A percentile compares a stretch with the other conserved stretches of the same genome.
Conservation (phyloP, 2,797 vertebrate species). For the Sebastes vulpes region DNA sequence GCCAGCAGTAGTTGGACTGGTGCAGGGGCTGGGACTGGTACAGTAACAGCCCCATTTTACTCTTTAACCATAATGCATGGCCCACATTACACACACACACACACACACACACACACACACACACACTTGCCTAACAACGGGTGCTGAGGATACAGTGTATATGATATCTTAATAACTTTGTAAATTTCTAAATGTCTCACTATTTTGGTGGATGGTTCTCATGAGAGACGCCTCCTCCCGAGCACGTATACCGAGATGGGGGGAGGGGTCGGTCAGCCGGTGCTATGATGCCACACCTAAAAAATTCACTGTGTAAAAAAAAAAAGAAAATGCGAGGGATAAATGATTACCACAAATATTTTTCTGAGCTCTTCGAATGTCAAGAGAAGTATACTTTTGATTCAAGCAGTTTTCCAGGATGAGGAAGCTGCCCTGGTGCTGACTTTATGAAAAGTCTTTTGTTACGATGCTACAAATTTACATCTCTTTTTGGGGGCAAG, state of each 20-base stretch:
- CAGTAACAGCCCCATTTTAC: conserved; percentile 24
- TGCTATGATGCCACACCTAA: conserved; percentile 80
- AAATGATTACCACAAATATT: conserved; percentile 62
- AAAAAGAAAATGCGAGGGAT: conserved; percentile 33
- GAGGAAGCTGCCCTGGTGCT: conserved; percentile 84
- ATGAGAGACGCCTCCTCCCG: conserved; percentile 21
- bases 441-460: conserved; percentile 74
- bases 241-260: background rate
- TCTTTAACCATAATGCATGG: conserved; percentile 37
- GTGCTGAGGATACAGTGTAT: conserved; percentile 73
- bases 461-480: conserved; percentile 66
- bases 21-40: conserved; percentile 4
- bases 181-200: conserved; percentile 69
- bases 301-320: conserved; percentile 81
- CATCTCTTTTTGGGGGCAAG: conserved; percentile 52
- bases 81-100: conserved; percentile 45
- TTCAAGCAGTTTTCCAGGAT: conserved; percentile 62
- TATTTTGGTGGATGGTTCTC: conserved; percentile 47
- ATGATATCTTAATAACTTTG: conserved; percentile 62
- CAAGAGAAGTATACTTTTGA: conserved; percentile 72
- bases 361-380: conserved; percentile 79
- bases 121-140: conserved; percentile 56
- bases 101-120: conserved; percentile 37
- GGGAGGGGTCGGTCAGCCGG: conserved; percentile 41
- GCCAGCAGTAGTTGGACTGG: conserved; percentile 29